Evolutionary conservation across 2,797 vertebrate genomes (phyloP), one percentile per base, ranked within the genome.

Genomic region (Cryptoprocta ferox): DNA sequence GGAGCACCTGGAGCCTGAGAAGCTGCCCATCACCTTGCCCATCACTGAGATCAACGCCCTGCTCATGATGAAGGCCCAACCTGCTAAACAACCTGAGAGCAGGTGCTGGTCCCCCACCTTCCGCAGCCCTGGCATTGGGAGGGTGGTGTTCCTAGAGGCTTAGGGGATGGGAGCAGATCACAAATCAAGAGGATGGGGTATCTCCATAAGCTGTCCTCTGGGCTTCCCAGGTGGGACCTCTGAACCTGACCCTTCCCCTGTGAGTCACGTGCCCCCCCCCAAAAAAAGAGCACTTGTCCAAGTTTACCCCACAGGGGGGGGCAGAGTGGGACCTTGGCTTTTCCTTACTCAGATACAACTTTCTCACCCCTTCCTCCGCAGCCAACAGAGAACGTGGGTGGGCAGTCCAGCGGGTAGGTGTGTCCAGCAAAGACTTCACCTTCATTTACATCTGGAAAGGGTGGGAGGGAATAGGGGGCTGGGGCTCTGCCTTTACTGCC

Each of bases 1-100:
- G 65, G 45, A 96, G 48, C 98, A 98, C 66, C 91, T 98, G 78
- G 98, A 97, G 10, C 97, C 98, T 0, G 86, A 98, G 94, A 97
- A 84, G 84, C 45, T 99, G 70, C 83, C 88, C 4, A 1, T 98
- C 16, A 97, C 95, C 4, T 73, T 98, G 80, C 80, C 87, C 1
- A 82, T 45, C 83, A n/a, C 96, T 21, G 91, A 56, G 32, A 19
- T 59, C 1, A 90, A 93, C 0, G 56, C 56, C 56, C 24, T 82
- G 35, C 56, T 89, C 5, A n/a, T 32, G 7, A 81, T 6, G 35
- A 35, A 26, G 18, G 82, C 21, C 37, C 50, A 32, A 53, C 1
- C 9, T 11, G 1, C 6, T 97, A 84, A 65, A 97, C 30, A 50
- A 0, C 15, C 75, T 97, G 18, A 37, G 50, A 50, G 0, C 32